Base-by-base conservation (phyloP, 2,888 invertebrate genomes). In the Nymphalis urticae region DNA sequence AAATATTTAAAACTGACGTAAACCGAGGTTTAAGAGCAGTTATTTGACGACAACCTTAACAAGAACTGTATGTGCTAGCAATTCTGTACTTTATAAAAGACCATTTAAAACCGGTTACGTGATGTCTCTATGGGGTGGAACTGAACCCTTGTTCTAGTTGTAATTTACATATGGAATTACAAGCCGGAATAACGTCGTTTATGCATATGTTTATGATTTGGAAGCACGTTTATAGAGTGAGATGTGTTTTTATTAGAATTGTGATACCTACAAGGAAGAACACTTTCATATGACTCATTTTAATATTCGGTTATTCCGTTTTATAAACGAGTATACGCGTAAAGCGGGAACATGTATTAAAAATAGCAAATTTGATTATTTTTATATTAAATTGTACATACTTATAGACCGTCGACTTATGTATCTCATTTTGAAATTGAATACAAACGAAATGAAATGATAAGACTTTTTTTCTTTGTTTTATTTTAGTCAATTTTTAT, bases 151-250 rank as follows among this genome's bases (percentile, higher is more conserved):
- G 85, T 82, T 85, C 81, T 84, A 90, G 86, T 86, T 86, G 85
- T 87, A 92, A 92, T 92, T 92, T 92, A 90, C 91, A 92, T 92
- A 88, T 85, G 84, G 87, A 92, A 91, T 92, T 88, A 91, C 89
- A 86, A 83, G 84, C 83, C 82, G 83, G 83, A 85, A 87, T 89
- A 84, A 89, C 84, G 84, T 83, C 85, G 82, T 85, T 86, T 79
- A 85, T 85, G 82, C 82, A 80, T 83, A 80, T 85, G 87, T 86
- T 89, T 87, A 87, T 82, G 80, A 75, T 76, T 75, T 75, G 75
- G 75, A 75, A 76, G 75, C 73, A 69, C 75, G 61, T 67, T 72
- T 69, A 72, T 71, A 47, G 63, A 64, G 70, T 72, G 70, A 73
- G 69, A 71, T 70, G 67, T 76, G 75, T 72, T 73, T 74, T 71